Evolutionary conservation across 2,888 invertebrate species (phyloP).

Genomic region (Mythimna pallens): DNA sequence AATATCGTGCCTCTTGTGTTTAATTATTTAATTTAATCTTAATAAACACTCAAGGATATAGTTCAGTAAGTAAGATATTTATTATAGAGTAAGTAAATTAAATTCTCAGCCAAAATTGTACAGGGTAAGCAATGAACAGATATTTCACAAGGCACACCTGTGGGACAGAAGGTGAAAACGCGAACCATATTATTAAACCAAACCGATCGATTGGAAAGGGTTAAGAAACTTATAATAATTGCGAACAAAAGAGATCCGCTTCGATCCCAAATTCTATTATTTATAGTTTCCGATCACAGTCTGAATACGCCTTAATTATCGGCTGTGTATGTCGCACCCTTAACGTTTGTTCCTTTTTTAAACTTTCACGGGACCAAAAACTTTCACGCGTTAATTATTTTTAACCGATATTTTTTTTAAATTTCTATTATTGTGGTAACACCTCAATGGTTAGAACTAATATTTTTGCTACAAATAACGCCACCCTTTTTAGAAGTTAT

Average conservation of each 20-base stretch:
- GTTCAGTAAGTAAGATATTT: background rate
- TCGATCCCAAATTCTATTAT: slow-evolving; percentile 88
- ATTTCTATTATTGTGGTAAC: slow-evolving; percentile 48
- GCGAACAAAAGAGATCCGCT: slow-evolving; percentile 89
- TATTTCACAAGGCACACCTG: slow-evolving; percentile 80
- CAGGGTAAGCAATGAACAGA: slow-evolving; percentile 25
- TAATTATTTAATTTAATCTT: background rate
- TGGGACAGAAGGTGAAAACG: slow-evolving; percentile 82
- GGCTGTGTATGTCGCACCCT: slow-evolving; percentile 85
- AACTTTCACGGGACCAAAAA: slow-evolving; percentile 80
- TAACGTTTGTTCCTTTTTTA: slow-evolving; percentile 74
- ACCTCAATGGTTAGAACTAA: slow-evolving; percentile 22
- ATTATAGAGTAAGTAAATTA: slow-evolving; percentile 6
- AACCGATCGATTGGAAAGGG: slow-evolving; percentile 89
- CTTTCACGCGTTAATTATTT: slow-evolving; percentile 77
- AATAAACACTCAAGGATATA: background rate
- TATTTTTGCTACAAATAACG: slow-evolving; percentile 20
- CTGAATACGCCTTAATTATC: slow-evolving; percentile 91
- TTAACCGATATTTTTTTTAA: slow-evolving; percentile 66
- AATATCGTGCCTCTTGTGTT: background rate
- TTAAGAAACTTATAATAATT: slow-evolving; percentile 86
- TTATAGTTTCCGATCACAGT: slow-evolving; percentile 89
- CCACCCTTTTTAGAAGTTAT: slow-evolving; percentile 4
- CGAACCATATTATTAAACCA: slow-evolving; percentile 86
- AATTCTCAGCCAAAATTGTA: slow-evolving; percentile 15